A percentile compares a stretch with the other conserved stretches of the same genome.
Evolutionary conservation across 2,113 vertebrate genomes (phyloP).

Genomic region (Xerus inauris): DNA sequence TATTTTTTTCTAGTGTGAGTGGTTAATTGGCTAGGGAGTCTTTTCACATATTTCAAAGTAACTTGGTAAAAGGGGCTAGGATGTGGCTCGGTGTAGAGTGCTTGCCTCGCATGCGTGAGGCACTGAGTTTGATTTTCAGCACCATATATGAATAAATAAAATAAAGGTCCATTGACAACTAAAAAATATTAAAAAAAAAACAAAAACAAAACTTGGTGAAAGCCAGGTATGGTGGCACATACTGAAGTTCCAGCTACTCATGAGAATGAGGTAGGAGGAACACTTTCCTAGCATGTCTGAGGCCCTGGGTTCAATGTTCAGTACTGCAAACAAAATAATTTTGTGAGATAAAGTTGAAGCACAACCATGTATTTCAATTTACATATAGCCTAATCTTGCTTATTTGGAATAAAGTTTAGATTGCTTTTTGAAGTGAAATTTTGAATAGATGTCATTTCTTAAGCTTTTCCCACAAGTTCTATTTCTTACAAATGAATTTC

Average conservation of each 20-base stretch:
- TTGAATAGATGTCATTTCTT: conserved; percentile 7
- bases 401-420: conserved; percentile 34
- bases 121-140: too few species aligned
- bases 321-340: not conserved
- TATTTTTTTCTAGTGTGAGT: not conserved
- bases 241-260: not conserved
- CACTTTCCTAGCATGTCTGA: not conserved
- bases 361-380: not conserved
- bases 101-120: too few species aligned
- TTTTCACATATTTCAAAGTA: conserved; percentile 27
- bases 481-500: conserved; percentile 28
- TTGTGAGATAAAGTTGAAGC: conserved; percentile 31
- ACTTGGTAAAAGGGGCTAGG: too few species aligned
- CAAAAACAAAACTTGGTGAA: not conserved
- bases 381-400: not conserved
- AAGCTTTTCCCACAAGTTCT: conserved; percentile 12
- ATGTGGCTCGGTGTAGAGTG: too few species aligned
- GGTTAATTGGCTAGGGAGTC: not conserved
- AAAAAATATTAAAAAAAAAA: too few species aligned
- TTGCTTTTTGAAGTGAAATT: conserved; percentile 51
- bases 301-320: not conserved
- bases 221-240: not conserved
- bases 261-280: not conserved
- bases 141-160: too few species aligned
- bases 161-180: too few species aligned